Base-by-base conservation (phyloP, 2,888 invertebrate genomes). In the Dryomyza anilis region DNA sequence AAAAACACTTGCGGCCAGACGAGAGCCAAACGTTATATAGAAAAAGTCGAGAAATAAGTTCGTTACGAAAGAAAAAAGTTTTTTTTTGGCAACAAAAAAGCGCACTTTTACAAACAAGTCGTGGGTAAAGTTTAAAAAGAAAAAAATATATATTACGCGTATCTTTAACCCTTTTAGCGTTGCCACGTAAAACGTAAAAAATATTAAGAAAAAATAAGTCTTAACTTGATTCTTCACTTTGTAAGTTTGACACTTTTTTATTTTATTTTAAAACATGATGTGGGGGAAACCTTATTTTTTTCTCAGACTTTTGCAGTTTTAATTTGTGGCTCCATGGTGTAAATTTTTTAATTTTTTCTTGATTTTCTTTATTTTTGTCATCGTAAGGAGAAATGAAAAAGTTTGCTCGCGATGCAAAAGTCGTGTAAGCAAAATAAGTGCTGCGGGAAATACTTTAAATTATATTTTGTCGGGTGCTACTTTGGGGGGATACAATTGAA, bases 361-460 rank as follows among this genome's bases (percentile, higher is more conserved):
- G 43, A 27, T 43, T 23, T 57, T 43, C 25, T 23, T 25, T n/a
- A 25, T 58, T 45, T 45, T 5, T 29, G 58, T 5, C n/a, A n/a
- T n/a, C n/a, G 19, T n/a, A 21, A 27, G 50, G 10, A 2, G n/a
- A 50, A 7, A 6, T 7, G 27, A 58, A 45, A 27, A 45, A 45
- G n/a, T 45, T 29, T n/a, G n/a, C n/a, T 58, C 29, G 25, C 60
- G 16, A 60, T 60, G 60, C 52, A 39, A 52, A 60, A 60, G 50
- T 60, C 60, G 60, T 60, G 60, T 60, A 52, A n/a, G 10, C 25
- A 60, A 50, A 39, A 33, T 50, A 60, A 52, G 39, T 52, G 50
- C 50, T 33, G 36, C 14, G 30, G 57, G n/a, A n/a, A n/a, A n/a
- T n/a, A n/a, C n/a, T n/a, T n/a, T n/a, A n/a, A n/a, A n/a, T n/a